Conservation (phyloP, 1,140 invertebrate genomes). For the Drosophila oshimai region DNA sequence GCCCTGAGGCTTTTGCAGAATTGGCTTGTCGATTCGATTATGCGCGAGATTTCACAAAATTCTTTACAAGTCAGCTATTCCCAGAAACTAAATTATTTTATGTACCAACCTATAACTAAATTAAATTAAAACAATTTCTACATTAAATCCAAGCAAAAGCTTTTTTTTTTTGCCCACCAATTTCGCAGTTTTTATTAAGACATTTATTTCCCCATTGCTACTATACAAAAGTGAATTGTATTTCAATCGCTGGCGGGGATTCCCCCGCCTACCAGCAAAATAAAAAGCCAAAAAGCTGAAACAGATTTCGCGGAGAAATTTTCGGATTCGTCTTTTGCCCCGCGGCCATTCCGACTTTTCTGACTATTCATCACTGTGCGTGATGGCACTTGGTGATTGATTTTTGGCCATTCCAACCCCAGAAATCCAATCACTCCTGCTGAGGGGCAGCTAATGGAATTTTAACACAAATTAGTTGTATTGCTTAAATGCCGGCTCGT, state of each 20-base stretch:
- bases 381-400: constrained; percentile 40
- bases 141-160: too few relatives aligned
- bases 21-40: constrained; percentile 3
- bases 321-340: neutral
- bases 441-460: constrained; percentile 57
- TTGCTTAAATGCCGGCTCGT: constrained; percentile 58
- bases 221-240: too few relatives aligned
- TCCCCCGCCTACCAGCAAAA: neutral
- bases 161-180: too few relatives aligned
- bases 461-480: constrained; percentile 72
- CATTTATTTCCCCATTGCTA: too few relatives aligned
- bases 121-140: too few relatives aligned
- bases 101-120: too few relatives aligned
- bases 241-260: too few relatives aligned
- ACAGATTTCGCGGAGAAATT: neutral
- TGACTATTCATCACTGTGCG: constrained; percentile 34
- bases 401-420: neutral
- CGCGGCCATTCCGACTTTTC: neutral
- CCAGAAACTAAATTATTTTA: too few relatives aligned
- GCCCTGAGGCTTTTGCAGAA: neutral
- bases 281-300: neutral
- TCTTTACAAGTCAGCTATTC: too few relatives aligned
- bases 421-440: constrained; percentile 30
- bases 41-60: neutral
- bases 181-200: too few relatives aligned